Conservation (phyloP, 2,888 invertebrate species). For the Conomelus anceps region DNA sequence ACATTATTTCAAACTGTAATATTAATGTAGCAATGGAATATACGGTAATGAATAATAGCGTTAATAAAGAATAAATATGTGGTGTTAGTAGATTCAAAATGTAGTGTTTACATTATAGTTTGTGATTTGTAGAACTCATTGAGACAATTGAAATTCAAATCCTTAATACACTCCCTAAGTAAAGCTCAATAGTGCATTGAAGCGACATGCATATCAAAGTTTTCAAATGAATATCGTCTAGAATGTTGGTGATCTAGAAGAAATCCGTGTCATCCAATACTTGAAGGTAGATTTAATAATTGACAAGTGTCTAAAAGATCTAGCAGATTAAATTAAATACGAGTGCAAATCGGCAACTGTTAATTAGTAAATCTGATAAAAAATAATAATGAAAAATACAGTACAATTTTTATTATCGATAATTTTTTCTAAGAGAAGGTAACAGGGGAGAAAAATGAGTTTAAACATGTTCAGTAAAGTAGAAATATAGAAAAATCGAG, state of each 20-base stretch:
- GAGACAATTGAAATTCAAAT: neutral
- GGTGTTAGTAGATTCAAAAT: neutral
- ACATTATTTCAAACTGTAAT: too few relatives aligned
- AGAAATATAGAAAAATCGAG: neutral
- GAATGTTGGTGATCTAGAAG: neutral
- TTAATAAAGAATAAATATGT: neutral
- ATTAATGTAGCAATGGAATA: neutral
- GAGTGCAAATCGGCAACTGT: neutral
- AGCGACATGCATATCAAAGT: neutral
- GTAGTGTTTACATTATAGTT: neutral
- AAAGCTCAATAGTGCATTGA: neutral
- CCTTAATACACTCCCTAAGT: neutral
- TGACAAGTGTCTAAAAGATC: neutral
- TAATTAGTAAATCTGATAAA: neutral
- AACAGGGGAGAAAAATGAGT: constrained; percentile 10
- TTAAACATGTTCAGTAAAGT: neutral
- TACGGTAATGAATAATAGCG: neutral
- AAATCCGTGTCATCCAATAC: neutral
- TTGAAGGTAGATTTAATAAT: neutral
- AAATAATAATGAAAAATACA: neutral
- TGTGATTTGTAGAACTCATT: neutral
- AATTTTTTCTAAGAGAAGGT: constrained; percentile 8
- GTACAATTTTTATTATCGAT: neutral
- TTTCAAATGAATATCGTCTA: neutral
- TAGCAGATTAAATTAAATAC: neutral